phyloP scores from a whole-genome alignment of 2,113 vertebrate genomes.

The Psophia crepitans region DNA sequence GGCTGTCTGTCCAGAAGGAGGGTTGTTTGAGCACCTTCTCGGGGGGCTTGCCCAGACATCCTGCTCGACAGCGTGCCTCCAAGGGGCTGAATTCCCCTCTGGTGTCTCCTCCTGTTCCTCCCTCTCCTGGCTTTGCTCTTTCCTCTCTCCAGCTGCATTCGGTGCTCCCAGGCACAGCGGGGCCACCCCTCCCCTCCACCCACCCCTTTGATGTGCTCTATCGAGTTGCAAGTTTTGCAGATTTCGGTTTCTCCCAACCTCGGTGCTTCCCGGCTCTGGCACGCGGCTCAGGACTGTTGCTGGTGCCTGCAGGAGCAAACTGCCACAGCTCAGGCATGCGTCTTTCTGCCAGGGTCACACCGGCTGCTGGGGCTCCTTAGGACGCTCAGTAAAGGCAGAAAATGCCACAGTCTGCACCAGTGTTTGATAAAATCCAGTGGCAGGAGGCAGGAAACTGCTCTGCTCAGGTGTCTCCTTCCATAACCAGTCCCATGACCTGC shows the following conservation, averaged over 20 bases:
- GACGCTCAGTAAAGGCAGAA: background rate
- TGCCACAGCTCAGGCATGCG: background rate
- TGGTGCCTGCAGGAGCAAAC: background rate
- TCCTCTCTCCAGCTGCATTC: background rate
- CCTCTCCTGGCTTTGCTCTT: background rate
- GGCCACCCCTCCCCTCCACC: background rate
- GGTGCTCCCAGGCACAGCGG: background rate
- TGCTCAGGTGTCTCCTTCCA: background rate
- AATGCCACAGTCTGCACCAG: rapidly evolving
- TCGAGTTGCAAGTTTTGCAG: background rate
- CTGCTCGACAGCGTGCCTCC: background rate
- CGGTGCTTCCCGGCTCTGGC: background rate
- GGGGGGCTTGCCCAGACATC: background rate
- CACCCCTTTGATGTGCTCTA: background rate
- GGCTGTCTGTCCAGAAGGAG: background rate
- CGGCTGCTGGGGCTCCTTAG: background rate
- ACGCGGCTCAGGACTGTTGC: background rate
- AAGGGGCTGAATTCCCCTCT: slow-evolving; percentile 25
- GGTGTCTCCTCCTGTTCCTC: background rate
- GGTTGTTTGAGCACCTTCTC: background rate
- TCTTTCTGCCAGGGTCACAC: background rate
- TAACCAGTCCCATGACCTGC: background rate
- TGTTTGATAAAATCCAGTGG: background rate
- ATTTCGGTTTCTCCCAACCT: rapidly evolving
- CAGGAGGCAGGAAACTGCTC: background rate